phyloP scores from a whole-genome alignment of 1,140 invertebrate genomes.

The Drosophila micromelanica region DNA sequence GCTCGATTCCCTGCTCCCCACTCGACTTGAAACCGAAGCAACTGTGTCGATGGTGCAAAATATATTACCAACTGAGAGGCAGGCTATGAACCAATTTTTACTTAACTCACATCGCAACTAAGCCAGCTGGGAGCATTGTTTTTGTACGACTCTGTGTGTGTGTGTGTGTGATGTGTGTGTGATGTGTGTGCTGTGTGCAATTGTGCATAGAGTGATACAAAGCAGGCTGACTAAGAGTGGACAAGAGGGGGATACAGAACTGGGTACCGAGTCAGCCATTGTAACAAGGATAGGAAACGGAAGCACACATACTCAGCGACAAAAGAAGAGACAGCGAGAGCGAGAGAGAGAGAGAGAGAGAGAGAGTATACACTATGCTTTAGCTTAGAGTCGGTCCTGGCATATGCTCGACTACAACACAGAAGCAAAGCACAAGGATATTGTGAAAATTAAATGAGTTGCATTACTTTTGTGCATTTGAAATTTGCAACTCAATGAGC shows the following conservation, averaged over 20 bases:
- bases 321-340: conserved; percentile 6
- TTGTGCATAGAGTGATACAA: conserved; percentile 76
- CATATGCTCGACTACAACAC: conserved; percentile 56
- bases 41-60: conserved; percentile 49
- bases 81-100: conserved; percentile 69
- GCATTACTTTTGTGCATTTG: conserved; percentile 80
- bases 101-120: conserved; percentile 62
- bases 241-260: conserved; percentile 15
- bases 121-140: conserved; percentile 54
- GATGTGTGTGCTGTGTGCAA: conserved; percentile 56
- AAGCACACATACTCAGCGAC: conserved; percentile 43
- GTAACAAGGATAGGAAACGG: conserved; percentile 67
- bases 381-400: conserved; percentile 35
- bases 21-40: conserved; percentile 17
- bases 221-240: conserved; percentile 34
- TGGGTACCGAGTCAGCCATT: conserved; percentile 57
- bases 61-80: conserved; percentile 46
- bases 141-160: conserved; percentile 25
- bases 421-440: conserved; percentile 71
- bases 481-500: conserved; percentile 81
- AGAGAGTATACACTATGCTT: conserved; percentile 16
- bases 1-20: neutral
- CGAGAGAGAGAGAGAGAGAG: conserved; percentile 1
- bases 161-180: conserved; percentile 45
- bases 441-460: conserved; percentile 81